Evolutionary conservation across 1,140 invertebrate species (phyloP).

Genomic region (Calephelis nemesis): DNA sequence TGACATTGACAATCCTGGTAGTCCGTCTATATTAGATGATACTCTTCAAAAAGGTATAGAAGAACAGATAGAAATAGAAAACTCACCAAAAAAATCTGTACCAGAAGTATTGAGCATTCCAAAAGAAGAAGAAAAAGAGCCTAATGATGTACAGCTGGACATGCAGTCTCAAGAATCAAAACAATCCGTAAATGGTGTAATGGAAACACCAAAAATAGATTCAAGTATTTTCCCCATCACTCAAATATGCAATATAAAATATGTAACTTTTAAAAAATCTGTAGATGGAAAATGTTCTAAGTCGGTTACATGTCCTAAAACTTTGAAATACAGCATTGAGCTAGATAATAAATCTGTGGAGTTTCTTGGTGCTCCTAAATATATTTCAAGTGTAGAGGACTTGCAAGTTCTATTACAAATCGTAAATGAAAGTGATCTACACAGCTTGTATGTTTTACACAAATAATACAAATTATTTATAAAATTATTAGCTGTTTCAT

Average conservation of each 20-base stretch:
- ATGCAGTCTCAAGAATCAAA: background rate
- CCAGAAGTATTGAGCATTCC: background rate
- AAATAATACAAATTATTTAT: background rate
- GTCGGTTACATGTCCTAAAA: conserved; percentile 67
- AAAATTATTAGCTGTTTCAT: background rate
- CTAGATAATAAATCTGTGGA: conserved; percentile 68
- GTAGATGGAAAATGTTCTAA: conserved; percentile 60
- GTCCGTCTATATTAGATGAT: conserved; percentile 70
- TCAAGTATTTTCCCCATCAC: conserved; percentile 28
- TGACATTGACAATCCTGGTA: conserved; percentile 52
- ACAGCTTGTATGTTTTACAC: conserved; percentile 69
- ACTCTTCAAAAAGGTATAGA: conserved; percentile 60
- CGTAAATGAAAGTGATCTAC: conserved; percentile 69
- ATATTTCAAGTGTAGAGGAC: conserved; percentile 70
- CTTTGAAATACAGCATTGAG: conserved; percentile 68
- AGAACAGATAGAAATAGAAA: conserved; percentile 49
- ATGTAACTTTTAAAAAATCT: conserved; percentile 69
- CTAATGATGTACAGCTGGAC: background rate
- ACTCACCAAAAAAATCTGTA: conserved; percentile 19
- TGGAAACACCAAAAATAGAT: conserved; percentile 19
- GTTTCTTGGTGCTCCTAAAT: conserved; percentile 73
- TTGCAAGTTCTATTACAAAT: conserved; percentile 75
- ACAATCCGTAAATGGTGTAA: background rate
- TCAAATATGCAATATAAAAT: conserved; percentile 46
- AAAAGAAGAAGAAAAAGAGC: background rate